Evolutionary conservation across 1,140 invertebrate species (phyloP).

Genomic region (Listronotus oregonensis): DNA sequence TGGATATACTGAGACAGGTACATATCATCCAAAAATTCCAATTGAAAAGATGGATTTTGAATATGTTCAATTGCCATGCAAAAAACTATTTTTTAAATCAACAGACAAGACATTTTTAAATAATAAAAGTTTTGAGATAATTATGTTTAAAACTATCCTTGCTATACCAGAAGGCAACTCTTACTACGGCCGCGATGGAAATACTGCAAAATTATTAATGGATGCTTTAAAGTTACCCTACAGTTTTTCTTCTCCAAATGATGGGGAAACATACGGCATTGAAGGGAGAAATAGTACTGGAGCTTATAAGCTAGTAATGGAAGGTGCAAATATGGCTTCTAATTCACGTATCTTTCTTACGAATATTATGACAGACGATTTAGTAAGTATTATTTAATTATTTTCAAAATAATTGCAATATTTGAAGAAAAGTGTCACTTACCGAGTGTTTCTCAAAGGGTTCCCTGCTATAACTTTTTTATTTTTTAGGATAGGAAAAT

Average conservation of each 20-base stretch:
- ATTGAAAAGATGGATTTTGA: not conserved
- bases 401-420: too few relatives aligned
- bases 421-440: too few relatives aligned
- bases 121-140: not conserved
- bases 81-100: not conserved
- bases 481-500: too few relatives aligned
- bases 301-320: not conserved
- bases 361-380: not conserved
- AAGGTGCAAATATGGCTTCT: not conserved
- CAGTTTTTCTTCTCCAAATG: not conserved
- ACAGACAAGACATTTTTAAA: not conserved
- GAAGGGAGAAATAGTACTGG: not conserved
- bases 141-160: too few relatives aligned
- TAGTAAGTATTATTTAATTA: not conserved
- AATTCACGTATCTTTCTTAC: conserved; percentile 1
- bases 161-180: too few relatives aligned
- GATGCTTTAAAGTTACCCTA: not conserved
- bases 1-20: not conserved
- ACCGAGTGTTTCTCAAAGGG: too few relatives aligned
- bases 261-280: not conserved
- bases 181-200: too few relatives aligned
- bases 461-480: too few relatives aligned
- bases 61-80: not conserved
- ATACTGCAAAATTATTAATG: not conserved
- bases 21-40: not conserved